Evolutionary conservation across 1,140 invertebrate species (phyloP).

Genomic region (Psix sp.): DNA sequence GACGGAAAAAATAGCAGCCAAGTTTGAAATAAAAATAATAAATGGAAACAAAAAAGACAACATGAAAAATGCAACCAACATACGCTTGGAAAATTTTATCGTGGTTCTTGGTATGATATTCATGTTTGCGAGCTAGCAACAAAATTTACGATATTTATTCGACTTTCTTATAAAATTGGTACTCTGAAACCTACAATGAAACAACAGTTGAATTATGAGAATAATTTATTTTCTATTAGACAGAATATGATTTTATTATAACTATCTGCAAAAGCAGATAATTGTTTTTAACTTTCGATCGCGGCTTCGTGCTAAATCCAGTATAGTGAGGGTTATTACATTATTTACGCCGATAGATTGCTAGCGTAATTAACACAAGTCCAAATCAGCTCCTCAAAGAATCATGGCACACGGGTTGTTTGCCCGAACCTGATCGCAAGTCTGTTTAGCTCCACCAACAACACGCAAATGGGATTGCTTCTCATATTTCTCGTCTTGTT

Average conservation of each 20-base stretch:
- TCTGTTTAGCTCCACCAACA: slow-evolving; percentile 27
- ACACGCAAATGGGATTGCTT: slow-evolving; percentile 68
- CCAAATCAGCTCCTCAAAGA: slow-evolving; percentile 61
- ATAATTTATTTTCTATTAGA: slow-evolving; percentile 34
- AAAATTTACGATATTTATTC: no score
- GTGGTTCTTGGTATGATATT: no score
- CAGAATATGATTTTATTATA: slow-evolving; percentile 39
- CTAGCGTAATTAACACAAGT: slow-evolving; percentile 53
- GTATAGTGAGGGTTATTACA: slow-evolving; percentile 40
- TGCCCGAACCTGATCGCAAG: slow-evolving; percentile 33
- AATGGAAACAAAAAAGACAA: no score
- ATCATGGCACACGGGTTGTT: slow-evolving; percentile 41
- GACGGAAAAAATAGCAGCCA: no score
- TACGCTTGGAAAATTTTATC: no score
- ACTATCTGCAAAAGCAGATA: slow-evolving; percentile 23
- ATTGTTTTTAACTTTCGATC: slow-evolving; percentile 14
- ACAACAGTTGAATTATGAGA: slow-evolving; percentile 1
- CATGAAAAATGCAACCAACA: no score
- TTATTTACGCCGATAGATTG: slow-evolving; percentile 65
- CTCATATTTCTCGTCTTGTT: slow-evolving; percentile 63
- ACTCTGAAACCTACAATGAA: background rate
- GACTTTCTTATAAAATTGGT: no score
- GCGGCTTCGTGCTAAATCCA: background rate
- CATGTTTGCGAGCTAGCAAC: no score
- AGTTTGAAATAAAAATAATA: no score